Percentiles rank a stretch among this genome's conserved stretches.
These are phyloP conservation scores for Sander vitreus DNA, from an alignment of 2,113 vertebrate genomes.

Conservation along the genomic window DNA sequence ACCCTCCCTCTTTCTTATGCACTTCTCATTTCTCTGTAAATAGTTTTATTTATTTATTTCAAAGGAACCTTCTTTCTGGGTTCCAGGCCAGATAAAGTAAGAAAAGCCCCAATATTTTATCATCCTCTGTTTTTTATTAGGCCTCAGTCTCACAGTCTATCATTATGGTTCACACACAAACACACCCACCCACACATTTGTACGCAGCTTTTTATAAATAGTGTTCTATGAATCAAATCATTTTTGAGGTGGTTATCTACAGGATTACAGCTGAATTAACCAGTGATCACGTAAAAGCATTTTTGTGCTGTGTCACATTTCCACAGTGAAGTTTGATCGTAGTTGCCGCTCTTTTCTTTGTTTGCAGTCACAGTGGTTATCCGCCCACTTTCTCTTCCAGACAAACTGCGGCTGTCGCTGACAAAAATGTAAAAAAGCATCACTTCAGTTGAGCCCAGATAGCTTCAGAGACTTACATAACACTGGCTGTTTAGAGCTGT, in stretches of 20 bases:
- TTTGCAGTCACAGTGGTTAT: neutral
- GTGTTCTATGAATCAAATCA: conserved; percentile 25
- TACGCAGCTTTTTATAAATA: conserved; percentile 29
- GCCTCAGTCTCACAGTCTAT: conserved; percentile 50
- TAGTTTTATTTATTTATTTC: conserved; percentile 33
- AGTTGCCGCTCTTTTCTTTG: neutral
- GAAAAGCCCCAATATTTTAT: conserved; percentile 43
- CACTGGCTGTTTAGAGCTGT: neutral
- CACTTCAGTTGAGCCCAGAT: neutral
- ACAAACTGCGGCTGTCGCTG: neutral
- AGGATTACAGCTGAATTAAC: neutral
- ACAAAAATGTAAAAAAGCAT: neutral
- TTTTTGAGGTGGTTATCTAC: neutral
- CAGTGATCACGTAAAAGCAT: neutral
- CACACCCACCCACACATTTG: conserved; percentile 26
- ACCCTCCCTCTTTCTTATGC: neutral
- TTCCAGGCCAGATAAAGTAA: conserved; percentile 39
- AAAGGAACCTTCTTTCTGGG: conserved; percentile 16
- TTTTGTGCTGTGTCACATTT: neutral
- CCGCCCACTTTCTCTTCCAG: neutral
- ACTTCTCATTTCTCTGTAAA: conserved; percentile 12
- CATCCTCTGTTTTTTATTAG: conserved; percentile 66
- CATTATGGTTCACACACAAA: conserved; percentile 57
- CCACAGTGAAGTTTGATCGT: neutral
- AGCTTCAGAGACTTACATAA: neutral